Conservation (phyloP, 2,797 vertebrate species). For the Melanotaenia pygmaea region DNA sequence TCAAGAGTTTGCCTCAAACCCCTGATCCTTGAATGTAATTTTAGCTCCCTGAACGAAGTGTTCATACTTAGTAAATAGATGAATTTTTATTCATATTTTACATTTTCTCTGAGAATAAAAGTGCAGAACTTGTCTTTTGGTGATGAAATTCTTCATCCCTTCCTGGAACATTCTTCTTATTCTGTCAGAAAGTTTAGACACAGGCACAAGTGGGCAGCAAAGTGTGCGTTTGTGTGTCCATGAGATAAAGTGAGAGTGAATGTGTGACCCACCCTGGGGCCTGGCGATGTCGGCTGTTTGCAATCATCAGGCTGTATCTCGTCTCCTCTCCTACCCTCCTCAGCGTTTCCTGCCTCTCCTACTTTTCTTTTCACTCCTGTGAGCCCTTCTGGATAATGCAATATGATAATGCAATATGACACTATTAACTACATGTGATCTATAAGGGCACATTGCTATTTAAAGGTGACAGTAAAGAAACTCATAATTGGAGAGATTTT, state of each 20-base stretch:
- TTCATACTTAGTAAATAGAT: not conserved
- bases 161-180: slow-evolving; percentile 57
- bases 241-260: slow-evolving; percentile 71
- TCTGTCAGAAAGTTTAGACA: slow-evolving; percentile 60
- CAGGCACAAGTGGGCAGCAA: slow-evolving; percentile 50
- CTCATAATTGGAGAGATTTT: not conserved
- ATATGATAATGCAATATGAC: slow-evolving; percentile 19
- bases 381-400: slow-evolving; percentile 46
- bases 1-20: slow-evolving; percentile 7
- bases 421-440: not conserved
- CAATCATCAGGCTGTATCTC: slow-evolving; percentile 72
- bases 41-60: not conserved
- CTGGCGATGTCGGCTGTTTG: slow-evolving; percentile 78
- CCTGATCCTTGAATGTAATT: not conserved
- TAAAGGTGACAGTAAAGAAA: not conserved
- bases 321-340: slow-evolving; percentile 48
- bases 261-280: slow-evolving; percentile 79
- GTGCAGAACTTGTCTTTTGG: slow-evolving; percentile 11
- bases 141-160: slow-evolving; percentile 17
- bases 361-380: not conserved
- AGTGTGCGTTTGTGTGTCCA: slow-evolving; percentile 17
- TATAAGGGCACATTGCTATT: not conserved
- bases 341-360: slow-evolving; percentile 52
- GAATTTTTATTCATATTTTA: not conserved
- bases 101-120: not conserved